Conservation (phyloP, 2,113 vertebrate genomes). For the Upupa epops region DNA sequence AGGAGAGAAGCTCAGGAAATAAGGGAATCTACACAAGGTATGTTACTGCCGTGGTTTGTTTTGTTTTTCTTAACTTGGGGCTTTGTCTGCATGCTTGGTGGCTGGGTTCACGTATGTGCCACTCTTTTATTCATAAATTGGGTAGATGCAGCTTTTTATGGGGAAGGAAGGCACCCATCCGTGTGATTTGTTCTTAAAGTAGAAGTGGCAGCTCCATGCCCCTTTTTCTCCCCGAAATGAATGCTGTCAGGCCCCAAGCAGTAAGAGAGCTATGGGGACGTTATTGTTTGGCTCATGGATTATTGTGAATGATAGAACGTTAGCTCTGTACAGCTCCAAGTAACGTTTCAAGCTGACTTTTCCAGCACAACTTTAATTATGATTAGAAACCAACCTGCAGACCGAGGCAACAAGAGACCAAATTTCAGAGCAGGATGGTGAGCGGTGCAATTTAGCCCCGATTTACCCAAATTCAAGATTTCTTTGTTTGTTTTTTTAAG, state of each 20-base stretch:
- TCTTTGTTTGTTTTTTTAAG: background rate
- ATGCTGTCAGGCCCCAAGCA: background rate
- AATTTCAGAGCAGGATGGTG: background rate
- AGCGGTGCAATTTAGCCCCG: background rate
- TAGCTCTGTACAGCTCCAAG: background rate
- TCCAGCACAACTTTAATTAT: background rate
- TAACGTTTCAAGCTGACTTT: background rate
- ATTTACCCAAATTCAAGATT: background rate
- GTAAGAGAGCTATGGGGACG: constrained; percentile 17
- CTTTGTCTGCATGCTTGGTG: constrained; percentile 70
- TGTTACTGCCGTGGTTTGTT: constrained; percentile 64
- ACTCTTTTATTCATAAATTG: constrained; percentile 16
- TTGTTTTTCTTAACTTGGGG: constrained; percentile 65
- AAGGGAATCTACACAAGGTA: constrained; percentile 69
- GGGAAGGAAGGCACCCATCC: constrained; percentile 26
- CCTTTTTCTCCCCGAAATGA: background rate
- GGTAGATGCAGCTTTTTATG: constrained; percentile 21
- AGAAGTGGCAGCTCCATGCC: background rate
- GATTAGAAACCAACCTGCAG: background rate
- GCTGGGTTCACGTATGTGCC: constrained; percentile 55
- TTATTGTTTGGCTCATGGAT: background rate
- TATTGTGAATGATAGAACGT: background rate
- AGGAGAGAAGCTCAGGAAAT: constrained; percentile 70
- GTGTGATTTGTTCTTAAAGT: background rate
- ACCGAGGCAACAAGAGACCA: background rate